Base-by-base conservation (phyloP, 2,113 vertebrate genomes). In the Neogale vison region DNA sequence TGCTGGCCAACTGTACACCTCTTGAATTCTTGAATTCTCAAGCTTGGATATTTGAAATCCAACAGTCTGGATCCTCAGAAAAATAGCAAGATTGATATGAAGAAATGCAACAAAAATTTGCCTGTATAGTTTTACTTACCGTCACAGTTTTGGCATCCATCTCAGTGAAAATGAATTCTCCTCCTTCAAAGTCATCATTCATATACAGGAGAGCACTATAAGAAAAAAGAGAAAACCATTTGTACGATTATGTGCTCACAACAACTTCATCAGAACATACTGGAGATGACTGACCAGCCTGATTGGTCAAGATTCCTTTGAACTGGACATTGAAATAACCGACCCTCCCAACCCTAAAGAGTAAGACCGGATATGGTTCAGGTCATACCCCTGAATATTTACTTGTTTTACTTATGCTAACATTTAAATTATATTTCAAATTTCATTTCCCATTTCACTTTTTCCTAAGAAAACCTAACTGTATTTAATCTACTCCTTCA, bases 91-190 rank as follows among this genome's bases (percentile, higher is more conserved):
- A 90, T 3, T 45, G 39, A 88, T 45, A 34, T 79, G 2, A 45
- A 71, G 86, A 55, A 47, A 18, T 13, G 9, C 23, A 47, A 77
- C 47, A 34, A 39, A 52, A 31, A 39, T 26, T 24, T 79, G 7
- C 9, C 93, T 57, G 50, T 45, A 83, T 2, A 71, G 0, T 52
- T 2, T 3, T 1, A 98, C 99, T 99, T 96, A 99, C 99, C 9
- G 99, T 99, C 47, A 99, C 98, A 0, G 99, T 99, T 98, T 99
- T 99, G 97, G 99, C 99, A 87, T 99, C 99, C 99, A 99, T 99
- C 98, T 99, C 99, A 0, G 99, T 99, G 98, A 99, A 99, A 97
- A 99, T 99, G 97, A 99, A 99, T 93, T 99, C 99, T 1, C 99
- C 99, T 1, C 99, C 99, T 97, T 99, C 99, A 42, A 99, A 99